Evolutionary conservation across 2,113 vertebrate genomes (phyloP), one percentile per base, ranked within the genome.

Genomic region (Lichenostomus cassidix): DNA sequence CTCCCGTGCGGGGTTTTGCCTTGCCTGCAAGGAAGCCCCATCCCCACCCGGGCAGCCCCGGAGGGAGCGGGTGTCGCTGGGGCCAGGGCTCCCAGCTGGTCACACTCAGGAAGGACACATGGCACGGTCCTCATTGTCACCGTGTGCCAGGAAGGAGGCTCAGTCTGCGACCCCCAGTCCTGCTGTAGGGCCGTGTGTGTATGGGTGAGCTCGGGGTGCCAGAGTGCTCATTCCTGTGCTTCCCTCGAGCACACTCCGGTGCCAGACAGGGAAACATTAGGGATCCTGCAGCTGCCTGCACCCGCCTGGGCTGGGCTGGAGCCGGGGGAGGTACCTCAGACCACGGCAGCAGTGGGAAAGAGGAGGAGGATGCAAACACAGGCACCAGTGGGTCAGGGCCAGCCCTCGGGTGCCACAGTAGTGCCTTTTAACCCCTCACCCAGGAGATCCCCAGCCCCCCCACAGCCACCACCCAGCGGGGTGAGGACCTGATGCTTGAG

Each of bases 51-150:
- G 0, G 35, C 46, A 33, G 0, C 27, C 52, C 29, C 2, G 1
- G 5, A 11, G 13, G 14, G 15, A 62, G 21, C 0, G 2, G n/a
- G 6, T 5, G 27, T 16, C 29, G 70, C 83, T 19, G 44, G 9
- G 23, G 9, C 29, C 42, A 0, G 44, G 49, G 39, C 3, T 52
- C 37, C 49, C 14, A 35, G 19, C 64, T 2, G 11, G 23, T 10
- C 5, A 25, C 8, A 0, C 47, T 23, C 39, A 0, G 17, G n/a
- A 24, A 8, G 65, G 47, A 31, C 31, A 0, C 6, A 0, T 0
- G 46, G 42, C 27, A 58, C 11, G 4, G 37, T 2, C 5, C 1
- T 2, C 68, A 2, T 42, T 0, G 7, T 1, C 42, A 8, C 65
- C 10, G 0, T 37, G 90, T 11, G 53, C 62, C 49, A 3, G 55